Base-by-base conservation (phyloP, 2,113 vertebrate genomes). In the Phyllostomus discolor region DNA sequence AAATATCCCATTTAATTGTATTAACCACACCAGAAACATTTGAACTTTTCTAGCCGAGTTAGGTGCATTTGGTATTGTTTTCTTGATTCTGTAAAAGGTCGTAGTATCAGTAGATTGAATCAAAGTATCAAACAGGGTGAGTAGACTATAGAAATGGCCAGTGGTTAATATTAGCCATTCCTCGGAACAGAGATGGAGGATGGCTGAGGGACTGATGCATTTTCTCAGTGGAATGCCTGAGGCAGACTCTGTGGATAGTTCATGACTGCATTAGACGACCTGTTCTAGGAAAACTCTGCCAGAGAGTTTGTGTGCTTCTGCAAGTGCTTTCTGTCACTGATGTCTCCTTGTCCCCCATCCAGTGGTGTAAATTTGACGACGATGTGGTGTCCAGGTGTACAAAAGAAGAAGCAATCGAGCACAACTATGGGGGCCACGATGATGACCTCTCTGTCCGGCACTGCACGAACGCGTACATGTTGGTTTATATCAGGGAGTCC, bases 331-430 rank as follows among this genome's bases (percentile, higher is more conserved):
- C 0, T 20, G n/a, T 22, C 33, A 35, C 73, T 52, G 8, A 84
- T 0, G 8, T 35, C 33, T 62, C 0, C 0, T 66, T 70, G 8
- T 2, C 67, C 88, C 76, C 76, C 81, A 69, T 48, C 38, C 91
- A 99, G 99, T 99, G 99, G 99, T 99, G 99, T 96, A 99, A 99
- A 93, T 99, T 99, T 76, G 99, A 99, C 1, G 99, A 99, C 0
- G 99, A 99, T 1, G 99, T 99, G 1, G 99, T 99, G 86, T 99
- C 99, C 0, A 98, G 99, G 91, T 99, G 99, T 98, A 99, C 99
- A 33, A 99, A 99, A 97, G 99, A 99, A 97, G 99, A 99, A 97
- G 99, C 99, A 19, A 99, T 99, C 22, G 99, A 99, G 72, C 99
- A 99, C 98, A 99, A 99, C 98, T 99, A 99, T 0, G 99, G 99